Conservation (phyloP, 2,888 invertebrate genomes). For the Acanthosepion pharaonis region DNA sequence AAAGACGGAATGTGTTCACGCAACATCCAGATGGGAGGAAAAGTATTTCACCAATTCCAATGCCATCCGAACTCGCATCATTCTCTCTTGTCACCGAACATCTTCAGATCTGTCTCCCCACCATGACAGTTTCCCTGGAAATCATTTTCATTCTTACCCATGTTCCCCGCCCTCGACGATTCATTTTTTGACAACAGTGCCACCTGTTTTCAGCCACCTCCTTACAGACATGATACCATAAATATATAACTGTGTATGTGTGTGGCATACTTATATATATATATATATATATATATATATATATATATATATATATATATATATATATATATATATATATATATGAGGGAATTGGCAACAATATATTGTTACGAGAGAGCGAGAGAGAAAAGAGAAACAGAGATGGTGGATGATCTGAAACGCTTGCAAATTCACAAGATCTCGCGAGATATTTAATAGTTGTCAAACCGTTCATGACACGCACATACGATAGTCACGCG, state of each 20-base stretch:
- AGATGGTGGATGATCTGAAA: too few relatives aligned
- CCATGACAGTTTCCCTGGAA: neutral
- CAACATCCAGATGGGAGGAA: neutral
- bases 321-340: neutral
- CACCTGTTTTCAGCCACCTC: neutral
- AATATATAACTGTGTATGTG: too few relatives aligned
- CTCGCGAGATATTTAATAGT: too few relatives aligned
- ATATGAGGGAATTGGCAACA: neutral
- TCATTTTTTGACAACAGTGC: neutral
- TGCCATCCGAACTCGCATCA: neutral
- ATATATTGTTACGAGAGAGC: too few relatives aligned
- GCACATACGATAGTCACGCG: too few relatives aligned
- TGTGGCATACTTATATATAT: too few relatives aligned
- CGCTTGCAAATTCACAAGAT: too few relatives aligned
- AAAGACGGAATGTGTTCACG: neutral
- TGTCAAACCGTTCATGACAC: too few relatives aligned
- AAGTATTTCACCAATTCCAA: neutral
- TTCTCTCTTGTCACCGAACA: neutral
- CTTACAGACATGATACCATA: too few relatives aligned
- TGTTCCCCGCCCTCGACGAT: neutral
- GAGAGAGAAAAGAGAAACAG: too few relatives aligned
- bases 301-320: conserved; percentile 2
- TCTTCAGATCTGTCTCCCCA: neutral
- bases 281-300: neutral
- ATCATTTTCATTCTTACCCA: neutral